Base-by-base conservation (phyloP, 2,113 vertebrate species). In the Calidris pugnax region DNA sequence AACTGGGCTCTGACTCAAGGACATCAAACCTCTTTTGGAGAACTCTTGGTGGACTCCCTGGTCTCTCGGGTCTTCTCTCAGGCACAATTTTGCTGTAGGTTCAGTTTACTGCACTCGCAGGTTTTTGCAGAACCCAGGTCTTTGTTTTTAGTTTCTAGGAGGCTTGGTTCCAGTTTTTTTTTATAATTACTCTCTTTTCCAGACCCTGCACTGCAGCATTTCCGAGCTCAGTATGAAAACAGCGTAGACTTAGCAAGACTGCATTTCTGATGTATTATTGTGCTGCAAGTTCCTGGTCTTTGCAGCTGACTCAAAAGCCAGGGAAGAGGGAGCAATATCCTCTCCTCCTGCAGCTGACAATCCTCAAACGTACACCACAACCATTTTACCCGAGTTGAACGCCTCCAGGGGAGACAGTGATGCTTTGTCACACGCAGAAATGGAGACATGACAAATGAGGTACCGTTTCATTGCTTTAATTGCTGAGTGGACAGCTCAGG, bases 171-270 rank as follows among this genome's bases (percentile, higher is more conserved):
- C 51, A 56, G 45, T 37, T 87, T 72, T 39, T 39, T 39, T 94
- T 87, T 85, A 4, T 78, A 96, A 82, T 72, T 57, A 17, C 50
- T 23, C 45, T 72, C 50, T 93, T 41, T 43, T 67, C 57, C 85
- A 79, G 50, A 60, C 91, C 50, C 95, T 96, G 94, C 95, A 97
- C 93, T 96, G 96, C 94, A 97, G 94, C 57, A 93, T 94, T 95
- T 91, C 82, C 67, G 43, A 41, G 78, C 85, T 89, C 62, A 45
- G 73, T 43, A 23, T 64, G 89, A 48, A 85, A 89, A 53, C 67
- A 18, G 73, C 4, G 43, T 45, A 60, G 60, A 23, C 76, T 84
- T 27, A 16, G 85, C 45, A 72, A 85, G 91, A 41, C 87, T 67
- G 87, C 82, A 33, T 85, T 91, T 87, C 47, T 69, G 55, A 53